Percentiles rank a stretch among this genome's conserved stretches.
These are phyloP conservation scores for Acrocyrtus sp. DNA, from an alignment of 2,888 invertebrate genomes.

Conservation along the genomic window DNA sequence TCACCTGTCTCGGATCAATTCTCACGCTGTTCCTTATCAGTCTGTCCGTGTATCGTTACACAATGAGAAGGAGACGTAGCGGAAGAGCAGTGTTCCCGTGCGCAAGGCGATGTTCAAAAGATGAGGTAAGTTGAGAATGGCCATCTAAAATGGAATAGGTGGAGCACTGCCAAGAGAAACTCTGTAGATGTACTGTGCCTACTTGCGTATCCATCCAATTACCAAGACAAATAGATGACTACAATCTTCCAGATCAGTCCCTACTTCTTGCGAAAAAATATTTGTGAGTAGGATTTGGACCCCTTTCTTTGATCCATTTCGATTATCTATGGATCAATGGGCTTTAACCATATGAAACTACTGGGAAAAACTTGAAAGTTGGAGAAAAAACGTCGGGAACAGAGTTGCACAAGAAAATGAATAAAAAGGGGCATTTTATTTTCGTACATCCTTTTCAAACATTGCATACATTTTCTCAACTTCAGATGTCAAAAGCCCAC, in stretches of 20 bases:
- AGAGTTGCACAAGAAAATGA: background rate
- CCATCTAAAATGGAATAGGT: background rate
- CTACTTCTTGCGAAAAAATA: no score
- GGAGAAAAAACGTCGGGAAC: background rate
- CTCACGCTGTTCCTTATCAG: slow-evolving; percentile 58
- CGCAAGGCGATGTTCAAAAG: slow-evolving; percentile 24
- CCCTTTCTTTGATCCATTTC: slow-evolving; percentile 50
- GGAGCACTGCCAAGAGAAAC: background rate
- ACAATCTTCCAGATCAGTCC: slow-evolving; percentile 20
- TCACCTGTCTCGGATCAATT: slow-evolving; percentile 60
- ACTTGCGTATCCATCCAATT: slow-evolving; percentile 30
- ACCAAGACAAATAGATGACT: slow-evolving; percentile 32
- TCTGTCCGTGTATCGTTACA: slow-evolving; percentile 55
- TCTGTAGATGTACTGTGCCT: no score
- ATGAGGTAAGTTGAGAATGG: slow-evolving; percentile 51
- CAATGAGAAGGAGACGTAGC: slow-evolving; percentile 29
- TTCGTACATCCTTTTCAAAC: no score
- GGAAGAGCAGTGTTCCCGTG: slow-evolving; percentile 38
- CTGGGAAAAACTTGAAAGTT: no score
- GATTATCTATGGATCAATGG: slow-evolving; percentile 46
- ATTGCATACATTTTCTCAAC: slow-evolving; percentile 33
- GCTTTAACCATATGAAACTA: no score
- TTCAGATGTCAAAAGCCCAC: slow-evolving; percentile 44
- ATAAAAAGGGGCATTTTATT: no score
- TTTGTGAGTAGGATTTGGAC: slow-evolving; percentile 41